Base-by-base conservation (phyloP, 2,113 vertebrate genomes). In the Dromiciops gliroides region DNA sequence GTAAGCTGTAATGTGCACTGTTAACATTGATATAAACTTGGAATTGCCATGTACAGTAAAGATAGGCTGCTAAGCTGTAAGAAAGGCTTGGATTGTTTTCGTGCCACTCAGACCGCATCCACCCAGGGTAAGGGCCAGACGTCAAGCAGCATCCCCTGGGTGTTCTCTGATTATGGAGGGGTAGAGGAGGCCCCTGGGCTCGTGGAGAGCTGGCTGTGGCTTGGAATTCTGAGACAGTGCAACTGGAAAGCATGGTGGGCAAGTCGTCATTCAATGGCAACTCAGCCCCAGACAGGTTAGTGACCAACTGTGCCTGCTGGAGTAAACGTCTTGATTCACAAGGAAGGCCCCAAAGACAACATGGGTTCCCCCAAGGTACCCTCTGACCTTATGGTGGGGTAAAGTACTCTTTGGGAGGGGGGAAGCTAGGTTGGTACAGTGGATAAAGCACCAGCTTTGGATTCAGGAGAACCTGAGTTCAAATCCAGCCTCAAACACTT, bases 1-100 rank as follows among this genome's bases (percentile, higher is more conserved):
- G 67, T 83, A 96, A 97, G 97, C 97, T 98, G 96, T 97, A 98
- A 97, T 97, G 96, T 98, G 97, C 96, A 92, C 95, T 97, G 97
- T 98, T 97, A 98, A 97, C 95, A 97, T 95, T 98, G 95, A 96
- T 98, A 98, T 98, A 98, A 98, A 98, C 97, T 95, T 89, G 3
- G 50, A 97, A 98, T 97, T 98, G 97, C 97, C 97, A 97, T 95
- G 97, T 97, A 98, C 94, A 6, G 37, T 28, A 94, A 49, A 50
- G 67, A 7, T 90, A 19, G 49, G 56, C 48, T 92, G 16, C 37
- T 50, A 93, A 96, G 95, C 94, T 97, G n/a, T 16, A 83, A 23
- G n/a, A 16, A 44, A 83, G n/a, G 67, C 6, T 83, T 83, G 67
- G 19, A 44, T 83, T 83, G 67, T 83, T 83, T 44, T 44, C 3